Percentiles rank a stretch among this genome's conserved stretches.
phyloP scores from a whole-genome alignment of 2,888 invertebrate genomes.

The Coecobrya sp. region DNA sequence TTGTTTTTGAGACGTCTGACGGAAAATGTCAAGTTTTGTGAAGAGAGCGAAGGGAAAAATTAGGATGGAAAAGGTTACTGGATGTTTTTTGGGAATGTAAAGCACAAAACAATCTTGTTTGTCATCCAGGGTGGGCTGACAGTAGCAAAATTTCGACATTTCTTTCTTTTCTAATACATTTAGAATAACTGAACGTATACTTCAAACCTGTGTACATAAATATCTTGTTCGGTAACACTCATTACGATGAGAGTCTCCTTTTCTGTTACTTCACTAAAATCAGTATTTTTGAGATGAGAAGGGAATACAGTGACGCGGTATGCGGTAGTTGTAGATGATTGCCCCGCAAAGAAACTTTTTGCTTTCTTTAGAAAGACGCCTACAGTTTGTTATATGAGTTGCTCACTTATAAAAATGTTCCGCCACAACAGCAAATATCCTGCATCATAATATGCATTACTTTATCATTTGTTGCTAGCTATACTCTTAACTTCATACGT shows the following conservation, averaged over 20 bases:
- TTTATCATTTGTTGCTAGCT: background rate
- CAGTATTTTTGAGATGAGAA: background rate
- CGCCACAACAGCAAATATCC: background rate
- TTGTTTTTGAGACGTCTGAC: too few species aligned
- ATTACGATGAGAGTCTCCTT: background rate
- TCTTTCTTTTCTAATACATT: background rate
- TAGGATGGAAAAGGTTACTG: background rate
- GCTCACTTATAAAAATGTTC: background rate
- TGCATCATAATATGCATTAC: background rate
- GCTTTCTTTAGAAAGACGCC: background rate
- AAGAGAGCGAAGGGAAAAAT: background rate
- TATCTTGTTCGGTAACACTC: background rate
- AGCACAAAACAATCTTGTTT: background rate
- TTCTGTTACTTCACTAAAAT: conserved; percentile 14
- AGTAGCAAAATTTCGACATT: conserved; percentile 59
- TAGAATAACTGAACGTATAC: background rate
- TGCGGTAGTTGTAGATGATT: conserved; percentile 1
- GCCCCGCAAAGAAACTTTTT: conserved; percentile 9
- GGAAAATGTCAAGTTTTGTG: conserved; percentile 1
- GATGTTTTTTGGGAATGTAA: background rate
- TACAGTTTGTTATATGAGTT: background rate
- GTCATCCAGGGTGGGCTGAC: conserved; percentile 65
- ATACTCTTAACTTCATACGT: background rate
- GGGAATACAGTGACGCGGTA: background rate
- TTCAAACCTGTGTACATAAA: background rate